These are phyloP conservation scores for Tachysurus fulvidraco DNA, from an alignment of 2,113 vertebrate genomes.

Conservation along the genomic window DNA sequence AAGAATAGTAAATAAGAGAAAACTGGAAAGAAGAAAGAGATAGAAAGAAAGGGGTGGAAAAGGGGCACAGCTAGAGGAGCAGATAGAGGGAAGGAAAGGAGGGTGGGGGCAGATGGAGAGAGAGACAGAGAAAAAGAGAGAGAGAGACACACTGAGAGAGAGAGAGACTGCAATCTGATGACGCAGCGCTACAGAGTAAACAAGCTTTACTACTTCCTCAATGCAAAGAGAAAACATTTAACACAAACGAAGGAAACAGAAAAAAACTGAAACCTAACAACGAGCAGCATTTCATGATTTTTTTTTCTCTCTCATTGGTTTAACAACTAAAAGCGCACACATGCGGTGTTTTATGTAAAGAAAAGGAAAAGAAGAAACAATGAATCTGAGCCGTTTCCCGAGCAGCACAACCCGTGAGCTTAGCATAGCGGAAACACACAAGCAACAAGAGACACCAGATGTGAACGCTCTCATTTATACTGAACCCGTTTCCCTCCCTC, in stretches of 20 bases:
- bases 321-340: neutral
- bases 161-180: constrained; percentile 53
- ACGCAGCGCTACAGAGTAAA: constrained; percentile 66
- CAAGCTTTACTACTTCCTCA: constrained; percentile 53
- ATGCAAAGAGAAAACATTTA: neutral
- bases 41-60: neutral
- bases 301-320: neutral
- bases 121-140: neutral
- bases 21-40: neutral
- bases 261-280: too few relatives aligned
- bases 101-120: neutral
- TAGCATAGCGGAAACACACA: neutral
- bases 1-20: rapidly evolving
- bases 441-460: constrained; percentile 7
- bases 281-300: too few relatives aligned
- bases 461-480: neutral
- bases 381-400: neutral
- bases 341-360: neutral
- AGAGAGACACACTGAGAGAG: neutral
- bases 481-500: neutral
- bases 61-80: rapidly evolving
- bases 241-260: neutral
- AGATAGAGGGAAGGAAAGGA: neutral
- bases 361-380: too few relatives aligned
- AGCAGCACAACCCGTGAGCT: neutral